phyloP scores from a whole-genome alignment of 2,113 vertebrate genomes.

The Oryzias celebensis region DNA sequence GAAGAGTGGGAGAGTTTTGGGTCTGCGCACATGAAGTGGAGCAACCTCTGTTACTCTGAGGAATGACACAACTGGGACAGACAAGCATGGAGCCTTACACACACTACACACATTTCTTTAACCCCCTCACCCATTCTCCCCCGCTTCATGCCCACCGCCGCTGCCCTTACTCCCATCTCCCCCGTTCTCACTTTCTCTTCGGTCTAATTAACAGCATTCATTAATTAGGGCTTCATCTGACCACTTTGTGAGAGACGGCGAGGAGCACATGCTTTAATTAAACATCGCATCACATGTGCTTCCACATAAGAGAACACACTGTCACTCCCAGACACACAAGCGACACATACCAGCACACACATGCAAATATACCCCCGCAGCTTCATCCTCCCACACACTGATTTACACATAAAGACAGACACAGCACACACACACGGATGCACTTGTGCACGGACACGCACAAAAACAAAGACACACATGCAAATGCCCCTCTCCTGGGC shows the following conservation, averaged over 20 bases:
- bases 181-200: conserved; percentile 55
- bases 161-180: conserved; percentile 21
- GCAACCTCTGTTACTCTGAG: conserved; percentile 76
- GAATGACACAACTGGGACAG: conserved; percentile 80
- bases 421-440: conserved; percentile 33
- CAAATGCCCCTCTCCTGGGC: conserved; percentile 66
- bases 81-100: conserved; percentile 57
- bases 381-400: conserved; percentile 67
- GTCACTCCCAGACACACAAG: conserved; percentile 43
- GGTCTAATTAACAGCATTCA: conserved; percentile 80
- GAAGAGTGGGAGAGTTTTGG: conserved; percentile 54
- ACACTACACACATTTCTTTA: conserved; percentile 38
- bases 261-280: conserved; percentile 78
- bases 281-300: conserved; percentile 66
- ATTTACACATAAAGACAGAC: conserved; percentile 69
- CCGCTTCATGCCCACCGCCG: conserved; percentile 25
- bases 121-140: conserved; percentile 7
- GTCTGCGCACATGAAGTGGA: conserved; percentile 74
- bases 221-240: conserved; percentile 81
- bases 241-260: conserved; percentile 64
- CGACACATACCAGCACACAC: conserved; percentile 52
- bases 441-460: conserved; percentile 26
- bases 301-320: conserved; percentile 37
- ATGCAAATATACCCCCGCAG: conserved; percentile 65
- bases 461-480: conserved; percentile 69